Base-by-base conservation (phyloP, 2,113 vertebrate genomes). In the Plestiodon gilberti region DNA sequence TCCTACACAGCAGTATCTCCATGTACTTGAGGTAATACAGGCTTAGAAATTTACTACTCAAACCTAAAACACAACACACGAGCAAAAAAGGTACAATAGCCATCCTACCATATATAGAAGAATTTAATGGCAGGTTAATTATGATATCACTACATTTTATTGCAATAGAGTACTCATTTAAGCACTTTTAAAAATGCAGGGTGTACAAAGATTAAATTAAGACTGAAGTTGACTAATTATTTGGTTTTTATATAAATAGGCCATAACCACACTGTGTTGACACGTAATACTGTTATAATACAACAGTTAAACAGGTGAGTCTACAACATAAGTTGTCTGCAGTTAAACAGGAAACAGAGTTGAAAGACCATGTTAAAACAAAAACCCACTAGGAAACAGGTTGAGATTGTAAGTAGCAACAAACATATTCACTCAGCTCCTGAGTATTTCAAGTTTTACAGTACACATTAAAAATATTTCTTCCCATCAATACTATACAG, bases 241-340 rank as follows among this genome's bases (percentile, higher is more conserved):
- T 98, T 98, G 97, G 98, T 98, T 98, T 97, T 96, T 98, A 98
- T 98, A 97, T 98, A 98, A 97, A 97, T 97, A 97, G 96, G 97
- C 97, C 96, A 96, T 96, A 96, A 97, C 96, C 97, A 98, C 98
- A 98, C 98, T 96, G 98, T 96, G 95, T 96, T 97, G 97, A 96
- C 96, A 97, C 97, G 95, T 97, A 98, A 98, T 98, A 98, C 97
- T 97, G 97, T 96, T 97, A 97, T 97, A 96, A 96, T 97, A 97
- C 97, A 97, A 97, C 95, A 97, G 97, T 96, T 97, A 96, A 97
- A 96, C 95, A 96, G 95, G 96, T 96, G 96, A 97, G 94, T 95
- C 96, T 97, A 97, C 95, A 97, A 97, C 96, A 95, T 93, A 97
- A 96, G 94, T 96, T 91, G 91, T 96, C 96, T 85, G 96, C 96